A percentile compares a stretch with the other conserved stretches of the same genome.
Conservation (phyloP, 2,797 vertebrate species). For the Lophius americanus region DNA sequence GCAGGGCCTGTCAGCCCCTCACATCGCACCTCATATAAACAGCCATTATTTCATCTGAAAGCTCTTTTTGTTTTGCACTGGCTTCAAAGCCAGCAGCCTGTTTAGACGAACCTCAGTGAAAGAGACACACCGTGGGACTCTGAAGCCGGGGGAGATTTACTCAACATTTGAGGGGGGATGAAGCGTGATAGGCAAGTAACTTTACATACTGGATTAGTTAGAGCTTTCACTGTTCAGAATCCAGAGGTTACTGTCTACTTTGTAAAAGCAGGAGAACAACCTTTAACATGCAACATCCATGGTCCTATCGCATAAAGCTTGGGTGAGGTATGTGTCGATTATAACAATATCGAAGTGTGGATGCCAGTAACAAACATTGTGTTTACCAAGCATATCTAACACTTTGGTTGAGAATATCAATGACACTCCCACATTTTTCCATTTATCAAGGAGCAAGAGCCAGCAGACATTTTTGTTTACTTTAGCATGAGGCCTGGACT, state of each 20-base stretch:
- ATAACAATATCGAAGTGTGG: background rate
- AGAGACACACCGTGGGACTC: slow-evolving; percentile 58
- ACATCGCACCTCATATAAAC: slow-evolving; percentile 77
- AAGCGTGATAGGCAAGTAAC: slow-evolving; percentile 19
- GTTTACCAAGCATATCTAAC: no score
- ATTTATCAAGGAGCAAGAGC: no score
- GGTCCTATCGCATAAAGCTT: slow-evolving; percentile 1
- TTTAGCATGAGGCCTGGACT: no score
- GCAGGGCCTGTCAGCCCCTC: slow-evolving; percentile 77
- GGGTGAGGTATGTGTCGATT: background rate
- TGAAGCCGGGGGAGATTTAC: slow-evolving; percentile 44
- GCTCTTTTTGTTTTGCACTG: slow-evolving; percentile 75
- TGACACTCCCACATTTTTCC: no score
- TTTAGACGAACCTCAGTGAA: slow-evolving; percentile 58
- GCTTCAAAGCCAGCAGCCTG: slow-evolving; percentile 69
- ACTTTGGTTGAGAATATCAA: no score
- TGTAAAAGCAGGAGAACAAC: slow-evolving; percentile 1
- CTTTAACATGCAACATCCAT: slow-evolving; percentile 31
- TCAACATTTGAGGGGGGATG: slow-evolving; percentile 16
- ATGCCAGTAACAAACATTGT: no score
- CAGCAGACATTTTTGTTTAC: no score
- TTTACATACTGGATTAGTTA: slow-evolving; percentile 41
- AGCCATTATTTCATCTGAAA: slow-evolving; percentile 81
- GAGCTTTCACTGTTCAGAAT: slow-evolving; percentile 26
- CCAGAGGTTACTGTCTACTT: background rate